Percentiles rank a stretch among this genome's conserved stretches.
Evolutionary conservation across 2,888 invertebrate genomes (phyloP).

Genomic region (Geophilus truncorum): DNA sequence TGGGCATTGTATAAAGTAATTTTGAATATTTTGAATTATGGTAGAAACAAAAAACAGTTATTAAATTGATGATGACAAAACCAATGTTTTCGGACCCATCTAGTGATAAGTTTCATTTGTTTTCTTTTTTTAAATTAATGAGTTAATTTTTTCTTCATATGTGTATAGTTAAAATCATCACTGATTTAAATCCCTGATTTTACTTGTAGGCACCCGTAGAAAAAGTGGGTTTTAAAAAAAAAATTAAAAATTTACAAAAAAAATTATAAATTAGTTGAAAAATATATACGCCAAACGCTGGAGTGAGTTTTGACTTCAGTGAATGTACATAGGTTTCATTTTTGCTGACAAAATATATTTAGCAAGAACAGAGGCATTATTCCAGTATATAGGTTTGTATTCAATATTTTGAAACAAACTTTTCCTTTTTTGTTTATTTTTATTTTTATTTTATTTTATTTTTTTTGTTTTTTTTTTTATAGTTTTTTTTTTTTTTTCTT

Average conservation of each 20-base stretch:
- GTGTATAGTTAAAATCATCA: slow-evolving; percentile 8
- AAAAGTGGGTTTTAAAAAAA: neutral
- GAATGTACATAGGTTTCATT: slow-evolving; percentile 1
- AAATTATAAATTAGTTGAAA: neutral
- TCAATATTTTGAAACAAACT: neutral
- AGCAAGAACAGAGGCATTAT: slow-evolving; percentile 27
- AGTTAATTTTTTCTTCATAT: neutral
- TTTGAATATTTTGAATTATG: neutral
- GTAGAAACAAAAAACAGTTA: neutral
- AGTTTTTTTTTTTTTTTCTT: neutral
- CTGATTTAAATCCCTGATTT: neutral
- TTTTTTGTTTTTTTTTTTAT: too few species aligned
- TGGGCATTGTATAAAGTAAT: slow-evolving; percentile 5
- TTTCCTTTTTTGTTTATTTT: neutral
- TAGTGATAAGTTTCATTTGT: slow-evolving; percentile 30
- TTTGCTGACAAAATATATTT: slow-evolving; percentile 25
- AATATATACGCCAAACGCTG: neutral
- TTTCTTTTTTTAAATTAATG: neutral
- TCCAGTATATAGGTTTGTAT: slow-evolving; percentile 12
- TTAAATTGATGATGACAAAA: slow-evolving; percentile 29
- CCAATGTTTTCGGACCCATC: slow-evolving; percentile 8
- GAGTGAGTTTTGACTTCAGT: slow-evolving; percentile 5
- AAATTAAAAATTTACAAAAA: neutral
- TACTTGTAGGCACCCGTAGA: slow-evolving; percentile 20
- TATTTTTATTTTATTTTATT: neutral